Base-by-base conservation (phyloP, 2,113 vertebrate genomes). In the Hemicordylus capensis region DNA sequence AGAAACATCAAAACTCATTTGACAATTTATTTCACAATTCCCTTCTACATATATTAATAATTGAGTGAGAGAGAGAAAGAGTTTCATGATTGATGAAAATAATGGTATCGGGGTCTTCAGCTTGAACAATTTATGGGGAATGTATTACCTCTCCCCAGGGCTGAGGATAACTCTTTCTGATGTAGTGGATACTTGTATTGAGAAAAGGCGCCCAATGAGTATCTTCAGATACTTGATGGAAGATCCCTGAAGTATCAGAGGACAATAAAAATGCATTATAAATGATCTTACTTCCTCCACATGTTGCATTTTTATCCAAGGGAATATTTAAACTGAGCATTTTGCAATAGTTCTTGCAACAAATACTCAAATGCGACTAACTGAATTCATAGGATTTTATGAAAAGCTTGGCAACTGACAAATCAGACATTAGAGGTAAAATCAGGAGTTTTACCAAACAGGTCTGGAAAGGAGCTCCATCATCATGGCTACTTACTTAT, bases 191-290 rank as follows among this genome's bases (percentile, higher is more conserved):
- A 39, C 96, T 97, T 28, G 96, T 86, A 6, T 88, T 96, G 51
- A 97, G 95, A 89, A 97, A 97, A 1, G 97, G 96, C 17, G 96
- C 94, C 97, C 96, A 97, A 51, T 97, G 97, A 31, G 96, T 96
- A 39, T 96, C 94, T 90, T 97, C 97, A 17, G 96, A 96, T 37
- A 97, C 95, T 1, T 93, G 90, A 76, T 93, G 96, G 66, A 91
- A 97, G 79, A 73, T 88, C 74, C 96, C 97, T 97, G 81, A 82
- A 46, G 54, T 34, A 83, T 34, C 79, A 76, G 37, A 59, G 34
- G 24, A 80, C 11, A 82, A 85, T 83, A 89, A 51, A 19, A 1
- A 37, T 81, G 19, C 26, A 85, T 0, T 51, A 61, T 63, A 24
- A 10, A 34, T 61, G 2, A 82, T 72, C 83, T 85, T 1, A 67